phyloP scores from a whole-genome alignment of 2,113 vertebrate species.

The Paramormyrops kingsleyae region DNA sequence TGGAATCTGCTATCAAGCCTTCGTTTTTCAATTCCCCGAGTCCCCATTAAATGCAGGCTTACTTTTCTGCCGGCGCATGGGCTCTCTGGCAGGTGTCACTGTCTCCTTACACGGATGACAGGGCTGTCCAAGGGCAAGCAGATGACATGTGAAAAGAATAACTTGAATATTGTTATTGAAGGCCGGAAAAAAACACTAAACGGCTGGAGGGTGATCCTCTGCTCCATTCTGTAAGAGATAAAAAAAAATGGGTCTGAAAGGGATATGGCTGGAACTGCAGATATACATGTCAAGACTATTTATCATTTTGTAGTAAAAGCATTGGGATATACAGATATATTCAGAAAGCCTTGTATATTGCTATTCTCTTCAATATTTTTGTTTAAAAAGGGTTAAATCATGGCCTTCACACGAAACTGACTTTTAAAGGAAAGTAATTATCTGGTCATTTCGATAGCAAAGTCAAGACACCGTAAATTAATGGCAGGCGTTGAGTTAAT shows the following conservation, averaged over 20 bases:
- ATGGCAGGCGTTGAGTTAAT: background rate
- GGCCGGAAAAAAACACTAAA: background rate
- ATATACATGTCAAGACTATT: background rate
- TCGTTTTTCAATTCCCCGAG: constrained; percentile 31
- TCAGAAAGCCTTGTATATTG: background rate
- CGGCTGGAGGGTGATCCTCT: background rate
- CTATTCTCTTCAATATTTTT: background rate
- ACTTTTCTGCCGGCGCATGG: constrained; percentile 27
- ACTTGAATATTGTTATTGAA: constrained; percentile 30
- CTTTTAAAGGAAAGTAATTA: background rate
- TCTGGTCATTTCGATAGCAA: background rate
- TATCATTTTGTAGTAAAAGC: background rate
- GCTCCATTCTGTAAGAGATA: background rate
- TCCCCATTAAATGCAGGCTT: constrained; percentile 32
- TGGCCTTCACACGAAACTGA: background rate
- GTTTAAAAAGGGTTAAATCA: background rate
- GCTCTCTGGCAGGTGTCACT: constrained; percentile 38
- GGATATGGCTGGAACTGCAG: background rate
- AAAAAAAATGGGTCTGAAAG: background rate
- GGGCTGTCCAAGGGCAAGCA: constrained; percentile 23
- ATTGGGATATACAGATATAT: background rate
- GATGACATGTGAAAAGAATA: constrained; percentile 39
- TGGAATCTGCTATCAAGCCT: constrained; percentile 11
- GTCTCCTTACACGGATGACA: constrained; percentile 36
- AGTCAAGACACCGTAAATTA: background rate